Evolutionary conservation across 1,140 invertebrate genomes (phyloP).

Genomic region (Atta texana): DNA sequence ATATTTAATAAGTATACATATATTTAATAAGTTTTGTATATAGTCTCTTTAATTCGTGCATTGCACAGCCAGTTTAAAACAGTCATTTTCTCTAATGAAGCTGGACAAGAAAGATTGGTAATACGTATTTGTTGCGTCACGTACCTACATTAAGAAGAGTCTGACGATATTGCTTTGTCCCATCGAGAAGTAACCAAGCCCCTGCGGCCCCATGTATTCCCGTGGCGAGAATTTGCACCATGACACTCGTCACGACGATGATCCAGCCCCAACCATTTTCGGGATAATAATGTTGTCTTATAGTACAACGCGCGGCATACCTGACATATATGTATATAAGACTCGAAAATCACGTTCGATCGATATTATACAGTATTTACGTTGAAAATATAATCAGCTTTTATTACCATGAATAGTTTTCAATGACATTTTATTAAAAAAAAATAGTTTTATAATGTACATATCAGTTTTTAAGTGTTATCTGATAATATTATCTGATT

Average conservation of each 20-base stretch:
- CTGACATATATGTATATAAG: slow-evolving; percentile 80
- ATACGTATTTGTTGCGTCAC: slow-evolving; percentile 52
- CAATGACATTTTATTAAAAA: background rate
- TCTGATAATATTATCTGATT: background rate
- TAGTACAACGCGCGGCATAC: slow-evolving; percentile 81
- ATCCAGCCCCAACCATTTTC: slow-evolving; percentile 91
- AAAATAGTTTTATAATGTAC: background rate
- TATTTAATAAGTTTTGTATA: slow-evolving; percentile 4
- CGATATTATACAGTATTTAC: background rate
- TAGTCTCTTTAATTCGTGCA: background rate
- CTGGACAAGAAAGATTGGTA: background rate
- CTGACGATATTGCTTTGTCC: slow-evolving; percentile 77
- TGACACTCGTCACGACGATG: slow-evolving; percentile 86
- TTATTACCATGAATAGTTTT: background rate
- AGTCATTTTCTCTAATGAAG: background rate
- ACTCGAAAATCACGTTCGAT: slow-evolving; percentile 39
- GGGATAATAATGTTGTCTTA: slow-evolving; percentile 89
- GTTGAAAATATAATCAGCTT: background rate
- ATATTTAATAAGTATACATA: background rate
- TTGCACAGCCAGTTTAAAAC: background rate
- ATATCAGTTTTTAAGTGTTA: background rate
- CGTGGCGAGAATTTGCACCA: slow-evolving; percentile 86
- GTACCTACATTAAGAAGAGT: slow-evolving; percentile 79
- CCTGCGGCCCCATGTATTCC: slow-evolving; percentile 86
- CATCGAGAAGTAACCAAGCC: slow-evolving; percentile 80